Conservation (phyloP, 1,140 invertebrate species). For the Aphelinus atriplicis region DNA sequence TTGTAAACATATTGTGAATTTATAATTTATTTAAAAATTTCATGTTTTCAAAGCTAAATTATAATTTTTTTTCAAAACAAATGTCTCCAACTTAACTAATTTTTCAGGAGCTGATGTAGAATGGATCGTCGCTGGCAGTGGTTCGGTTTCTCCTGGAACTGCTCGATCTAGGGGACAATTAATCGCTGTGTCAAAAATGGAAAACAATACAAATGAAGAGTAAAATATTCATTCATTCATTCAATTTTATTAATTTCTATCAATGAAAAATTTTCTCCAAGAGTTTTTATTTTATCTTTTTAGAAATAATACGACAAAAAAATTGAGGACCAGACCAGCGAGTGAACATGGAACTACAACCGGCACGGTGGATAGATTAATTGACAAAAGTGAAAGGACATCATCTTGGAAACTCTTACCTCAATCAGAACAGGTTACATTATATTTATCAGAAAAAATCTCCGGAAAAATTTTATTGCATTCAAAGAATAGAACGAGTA, state of each 20-base stretch:
- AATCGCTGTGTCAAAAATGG: slow-evolving; percentile 49
- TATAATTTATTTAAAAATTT: too few relatives aligned
- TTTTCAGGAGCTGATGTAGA: slow-evolving; percentile 72
- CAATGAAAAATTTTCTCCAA: not conserved
- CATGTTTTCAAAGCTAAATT: too few relatives aligned
- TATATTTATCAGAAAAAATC: not conserved
- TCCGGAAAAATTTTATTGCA: too few relatives aligned
- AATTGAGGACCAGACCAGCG: not conserved
- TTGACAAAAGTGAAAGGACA: slow-evolving; percentile 23
- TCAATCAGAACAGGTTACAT: slow-evolving; percentile 14
- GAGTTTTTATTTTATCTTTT: not conserved
- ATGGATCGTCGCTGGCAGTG: slow-evolving; percentile 75
- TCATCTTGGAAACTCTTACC: slow-evolving; percentile 33
- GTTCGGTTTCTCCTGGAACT: slow-evolving; percentile 68
- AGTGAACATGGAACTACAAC: slow-evolving; percentile 11
- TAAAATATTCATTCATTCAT: not conserved
- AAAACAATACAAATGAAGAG: slow-evolving; percentile 40
- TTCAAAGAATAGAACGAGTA: too few relatives aligned
- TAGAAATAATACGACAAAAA: not conserved
- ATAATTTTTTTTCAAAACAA: too few relatives aligned
- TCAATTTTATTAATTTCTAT: too few relatives aligned
- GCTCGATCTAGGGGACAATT: slow-evolving; percentile 56
- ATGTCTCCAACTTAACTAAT: too few relatives aligned
- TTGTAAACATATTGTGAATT: too few relatives aligned
- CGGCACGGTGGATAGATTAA: not conserved